Conservation (phyloP, 2,797 vertebrate species). For the Garrulus glandarius region DNA sequence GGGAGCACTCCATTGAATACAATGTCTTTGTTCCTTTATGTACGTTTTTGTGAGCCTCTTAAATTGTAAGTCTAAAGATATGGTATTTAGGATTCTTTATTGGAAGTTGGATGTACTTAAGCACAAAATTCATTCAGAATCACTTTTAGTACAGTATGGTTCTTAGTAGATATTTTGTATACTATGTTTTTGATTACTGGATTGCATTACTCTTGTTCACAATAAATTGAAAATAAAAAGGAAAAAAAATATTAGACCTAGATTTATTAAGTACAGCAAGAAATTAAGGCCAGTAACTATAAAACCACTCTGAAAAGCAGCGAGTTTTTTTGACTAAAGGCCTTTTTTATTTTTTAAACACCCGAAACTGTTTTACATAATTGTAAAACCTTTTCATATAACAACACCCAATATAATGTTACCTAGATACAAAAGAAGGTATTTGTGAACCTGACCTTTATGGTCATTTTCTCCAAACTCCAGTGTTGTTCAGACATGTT, state of each 20-base stretch:
- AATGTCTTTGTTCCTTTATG: not conserved
- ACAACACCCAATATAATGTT: not conserved
- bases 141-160: not conserved
- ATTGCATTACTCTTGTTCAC: not conserved
- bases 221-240: not conserved
- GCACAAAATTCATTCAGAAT: constrained; percentile 24
- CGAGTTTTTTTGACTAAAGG: not conserved
- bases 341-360: not conserved
- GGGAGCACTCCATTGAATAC: not conserved
- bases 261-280: not conserved
- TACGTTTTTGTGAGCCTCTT: constrained; percentile 4
- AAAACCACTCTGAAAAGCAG: not conserved
- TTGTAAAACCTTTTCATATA: not conserved
- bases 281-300: not conserved
- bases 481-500: not conserved
- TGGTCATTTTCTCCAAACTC: not conserved
- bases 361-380: not conserved
- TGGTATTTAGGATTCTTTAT: not conserved
- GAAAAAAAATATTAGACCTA: not conserved
- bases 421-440: not conserved
- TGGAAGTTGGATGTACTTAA: not conserved
- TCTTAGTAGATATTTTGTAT: not conserved
- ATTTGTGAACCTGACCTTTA: not conserved
- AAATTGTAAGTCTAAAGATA: not conserved
- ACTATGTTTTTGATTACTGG: not conserved